Evolutionary conservation across 2,888 invertebrate genomes (phyloP).

Genomic region (Acleris sparsana): DNA sequence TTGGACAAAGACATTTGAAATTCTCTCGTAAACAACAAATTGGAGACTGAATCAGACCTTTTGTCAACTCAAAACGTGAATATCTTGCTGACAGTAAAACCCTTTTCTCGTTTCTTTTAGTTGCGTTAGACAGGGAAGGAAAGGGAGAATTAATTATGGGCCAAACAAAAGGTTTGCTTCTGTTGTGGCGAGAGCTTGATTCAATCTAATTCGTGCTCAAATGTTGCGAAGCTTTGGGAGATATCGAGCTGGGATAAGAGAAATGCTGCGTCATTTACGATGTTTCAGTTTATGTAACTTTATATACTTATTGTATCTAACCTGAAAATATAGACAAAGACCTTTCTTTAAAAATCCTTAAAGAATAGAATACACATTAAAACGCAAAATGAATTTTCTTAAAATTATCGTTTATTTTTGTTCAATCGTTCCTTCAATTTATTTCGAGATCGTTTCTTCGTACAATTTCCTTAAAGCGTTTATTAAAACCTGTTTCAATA

Average conservation of each 20-base stretch:
- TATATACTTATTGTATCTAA: no score
- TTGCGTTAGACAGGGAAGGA: constrained; percentile 4
- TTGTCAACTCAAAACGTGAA: constrained; percentile 26
- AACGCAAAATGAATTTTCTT: no score
- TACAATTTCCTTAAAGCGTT: no score
- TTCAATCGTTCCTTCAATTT: no score
- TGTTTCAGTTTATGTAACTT: not conserved
- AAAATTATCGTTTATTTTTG: no score
- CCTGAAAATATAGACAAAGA: no score
- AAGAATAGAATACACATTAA: no score
- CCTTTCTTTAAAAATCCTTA: no score
- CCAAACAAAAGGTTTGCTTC: constrained; percentile 26
- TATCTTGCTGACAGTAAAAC: constrained; percentile 15
- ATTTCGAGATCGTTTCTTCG: no score
- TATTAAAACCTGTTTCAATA: not conserved
- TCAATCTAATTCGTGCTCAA: constrained; percentile 31
- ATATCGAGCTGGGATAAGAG: constrained; percentile 17
- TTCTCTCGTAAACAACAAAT: constrained; percentile 21
- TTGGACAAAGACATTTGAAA: constrained; percentile 28
- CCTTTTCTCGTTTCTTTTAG: constrained; percentile 4
- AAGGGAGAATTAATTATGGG: constrained; percentile 28
- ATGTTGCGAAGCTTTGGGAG: constrained; percentile 14
- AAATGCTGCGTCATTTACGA: constrained; percentile 13
- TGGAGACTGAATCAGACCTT: constrained; percentile 22
- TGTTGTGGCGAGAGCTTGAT: constrained; percentile 24